Evolutionary conservation across 2,888 invertebrate species (phyloP).

Genomic region (Panzeria rudis): DNA sequence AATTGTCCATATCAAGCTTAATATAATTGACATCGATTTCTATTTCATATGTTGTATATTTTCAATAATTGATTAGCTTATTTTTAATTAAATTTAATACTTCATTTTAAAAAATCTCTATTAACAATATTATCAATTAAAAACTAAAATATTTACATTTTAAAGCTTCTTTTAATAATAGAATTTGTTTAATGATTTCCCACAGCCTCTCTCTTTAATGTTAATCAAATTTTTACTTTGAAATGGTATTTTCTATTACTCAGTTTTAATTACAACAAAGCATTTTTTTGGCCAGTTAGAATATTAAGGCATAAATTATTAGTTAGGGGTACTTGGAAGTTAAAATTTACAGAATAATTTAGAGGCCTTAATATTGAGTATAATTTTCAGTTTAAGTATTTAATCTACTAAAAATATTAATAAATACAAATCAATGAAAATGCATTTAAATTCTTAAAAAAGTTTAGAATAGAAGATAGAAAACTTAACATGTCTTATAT

Average conservation of each 20-base stretch:
- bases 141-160: constrained; percentile 64
- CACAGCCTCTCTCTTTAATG: constrained; percentile 65
- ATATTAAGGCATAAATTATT: constrained; percentile 58
- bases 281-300: constrained; percentile 60
- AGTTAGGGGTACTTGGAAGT: constrained; percentile 34
- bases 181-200: constrained; percentile 54
- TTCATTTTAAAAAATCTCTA: constrained; percentile 54
- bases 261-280: constrained; percentile 31
- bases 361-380: constrained; percentile 39
- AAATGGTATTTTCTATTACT: constrained; percentile 25
- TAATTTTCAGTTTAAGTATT: constrained; percentile 18
- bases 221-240: constrained; percentile 33
- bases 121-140: constrained; percentile 55
- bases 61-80: constrained; percentile 46
- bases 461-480: constrained; percentile 29
- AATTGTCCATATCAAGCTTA: background rate
- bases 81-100: constrained; percentile 50
- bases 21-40: background rate
- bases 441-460: constrained; percentile 50
- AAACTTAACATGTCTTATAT: constrained; percentile 19
- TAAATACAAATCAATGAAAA: constrained; percentile 51
- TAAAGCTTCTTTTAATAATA: constrained; percentile 67
- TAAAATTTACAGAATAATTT: constrained; percentile 29
- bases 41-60: background rate
- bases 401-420: constrained; percentile 34